Conservation (phyloP, 2,113 vertebrate genomes). For the Equus przewalskii region DNA sequence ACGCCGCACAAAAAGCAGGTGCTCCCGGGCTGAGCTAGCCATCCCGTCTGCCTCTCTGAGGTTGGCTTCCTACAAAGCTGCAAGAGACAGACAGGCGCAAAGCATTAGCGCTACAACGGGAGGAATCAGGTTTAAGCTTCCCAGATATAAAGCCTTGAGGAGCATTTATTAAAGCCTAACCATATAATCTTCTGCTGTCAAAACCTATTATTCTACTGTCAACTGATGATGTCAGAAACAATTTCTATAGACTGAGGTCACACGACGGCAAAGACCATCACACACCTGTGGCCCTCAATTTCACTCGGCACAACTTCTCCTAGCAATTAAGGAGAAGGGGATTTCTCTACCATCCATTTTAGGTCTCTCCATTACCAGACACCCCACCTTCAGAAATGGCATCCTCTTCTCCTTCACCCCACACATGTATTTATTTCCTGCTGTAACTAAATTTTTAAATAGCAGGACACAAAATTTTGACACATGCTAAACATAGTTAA, state of each 20-base stretch:
- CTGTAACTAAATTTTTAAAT: slow-evolving; percentile 40
- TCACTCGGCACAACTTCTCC: neutral
- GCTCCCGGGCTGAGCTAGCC: slow-evolving; percentile 94
- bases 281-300: neutral
- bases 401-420: neutral
- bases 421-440: neutral
- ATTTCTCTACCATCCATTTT: neutral
- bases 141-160: neutral
- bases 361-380: neutral
- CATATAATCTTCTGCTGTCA: slow-evolving; percentile 43
- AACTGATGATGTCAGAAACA: neutral
- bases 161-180: slow-evolving; percentile 12
- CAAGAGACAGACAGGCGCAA: slow-evolving; percentile 1
- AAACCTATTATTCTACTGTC: neutral
- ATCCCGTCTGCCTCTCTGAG: slow-evolving; percentile 81
- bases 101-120: neutral
- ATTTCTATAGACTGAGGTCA: neutral
- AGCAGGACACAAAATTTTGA: neutral
- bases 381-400: neutral
- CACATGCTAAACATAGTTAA: neutral
- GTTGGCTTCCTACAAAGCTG: slow-evolving; percentile 80
- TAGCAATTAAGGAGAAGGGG: neutral
- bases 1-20: slow-evolving; percentile 93
- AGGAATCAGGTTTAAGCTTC: slow-evolving; percentile 4
- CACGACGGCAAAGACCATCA: neutral